Evolutionary conservation across 1,140 invertebrate genomes (phyloP), one percentile per base, ranked within the genome.

Genomic region (Idris sp.): DNA sequence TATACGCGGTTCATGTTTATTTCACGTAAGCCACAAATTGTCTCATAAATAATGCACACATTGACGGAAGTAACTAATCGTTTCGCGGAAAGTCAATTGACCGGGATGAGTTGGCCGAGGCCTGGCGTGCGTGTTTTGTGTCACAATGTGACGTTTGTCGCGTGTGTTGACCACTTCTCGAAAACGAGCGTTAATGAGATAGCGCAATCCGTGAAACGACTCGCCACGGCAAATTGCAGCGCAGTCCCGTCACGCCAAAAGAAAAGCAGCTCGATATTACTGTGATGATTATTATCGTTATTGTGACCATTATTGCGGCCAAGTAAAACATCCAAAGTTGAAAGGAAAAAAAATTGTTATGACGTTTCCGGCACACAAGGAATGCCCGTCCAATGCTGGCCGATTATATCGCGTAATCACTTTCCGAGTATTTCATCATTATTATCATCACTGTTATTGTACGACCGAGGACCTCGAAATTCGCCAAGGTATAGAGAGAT

Each of bases 1-100:
- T n/a, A n/a, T n/a, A n/a, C n/a, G n/a, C n/a, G n/a, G n/a, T n/a
- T n/a, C n/a, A n/a, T n/a, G n/a, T n/a, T n/a, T n/a, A n/a, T n/a
- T n/a, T n/a, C n/a, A n/a, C n/a, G n/a, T n/a, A n/a, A n/a, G n/a
- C n/a, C n/a, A 31, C 22, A 36, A 10, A 46, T 31, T 33, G 1
- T 35, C n/a, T 35, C 36, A 33, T 41, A 35, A 9, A 48, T 53
- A 64, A 64, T 53, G 40, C 16, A 15, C 38, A 19, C 59, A 33
- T 35, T 49, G 68, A 62, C 58, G 69, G 69, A 73, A 73, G 59
- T 58, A 33, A 40, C 46, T 73, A 73, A 73, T 73, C 46, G 69
- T 48, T 73, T 73, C 69, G 69, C 69, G 46, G 69, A 73, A 73
- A 65, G 67, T 35, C 46, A 53, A 44, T 59, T 53, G 36, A 43